Base-by-base conservation (phyloP, 2,797 vertebrate species). In the Onychomys arenicola region DNA sequence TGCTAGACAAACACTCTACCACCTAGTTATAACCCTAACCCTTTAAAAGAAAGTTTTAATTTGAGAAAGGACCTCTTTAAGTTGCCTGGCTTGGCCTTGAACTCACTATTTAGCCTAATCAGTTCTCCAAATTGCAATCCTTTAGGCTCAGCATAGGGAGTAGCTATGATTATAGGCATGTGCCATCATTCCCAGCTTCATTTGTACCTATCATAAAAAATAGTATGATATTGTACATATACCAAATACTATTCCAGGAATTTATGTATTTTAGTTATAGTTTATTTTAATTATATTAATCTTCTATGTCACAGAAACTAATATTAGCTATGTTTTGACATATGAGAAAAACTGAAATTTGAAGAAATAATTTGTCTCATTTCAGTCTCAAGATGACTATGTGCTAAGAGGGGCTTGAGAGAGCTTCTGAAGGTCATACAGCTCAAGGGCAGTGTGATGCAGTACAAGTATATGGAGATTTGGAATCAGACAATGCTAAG, bases 371-470 rank as follows among this genome's bases (percentile, higher is more conserved):
- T 94, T 85, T 85, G 65, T 85, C 49, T 96, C 34, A 46, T 84
- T 95, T 94, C 73, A 17, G 52, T 91, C 40, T 96, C 65, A 61
- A 89, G 82, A 90, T 73, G 80, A 32, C 46, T 76, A 14, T 14
- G 59, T 87, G 52, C 34, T 40, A 73, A 40, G 63, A 93, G 32
- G 65, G 29, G 23, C 34, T 59, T 37, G 13, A 29, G 89, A 23
- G 12, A 11, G 0, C 7, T 46, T 32, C 6, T 4, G 85, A 40
- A 93, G 37, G 57, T 83, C 25, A 46, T 25, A 11, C 13, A 25
- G 46, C 55, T 49, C 49, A 25, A 95, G 27, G 61, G 21, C 43
- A 32, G 12, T 34, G n/a, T 13, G 17, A 10, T 75, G 6, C 23
- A 2, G 0, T 8, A 67, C 13, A 82, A 65, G 10, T 8, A 27